Percentiles rank a stretch among this genome's conserved stretches.
Conservation (phyloP, 2,797 vertebrate species). For the Steatocranus sp. region DNA sequence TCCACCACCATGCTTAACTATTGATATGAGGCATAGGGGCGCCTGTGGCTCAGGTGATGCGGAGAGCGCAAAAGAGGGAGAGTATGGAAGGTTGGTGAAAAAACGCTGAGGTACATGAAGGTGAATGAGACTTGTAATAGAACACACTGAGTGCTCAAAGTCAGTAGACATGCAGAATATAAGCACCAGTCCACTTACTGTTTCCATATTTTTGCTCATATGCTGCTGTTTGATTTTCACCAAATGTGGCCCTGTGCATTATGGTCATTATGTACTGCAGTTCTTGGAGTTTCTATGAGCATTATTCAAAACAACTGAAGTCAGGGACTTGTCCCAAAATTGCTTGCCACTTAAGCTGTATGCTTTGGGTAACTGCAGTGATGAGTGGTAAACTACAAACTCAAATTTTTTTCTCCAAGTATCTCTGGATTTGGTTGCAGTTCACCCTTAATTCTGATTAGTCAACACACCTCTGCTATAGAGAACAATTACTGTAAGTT, state of each 20-base stretch:
- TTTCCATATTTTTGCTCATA: not conserved
- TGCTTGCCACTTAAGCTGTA: not conserved
- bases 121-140: not conserved
- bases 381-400: not conserved
- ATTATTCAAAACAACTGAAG: not conserved
- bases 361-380: not conserved
- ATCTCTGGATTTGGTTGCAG: not conserved
- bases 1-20: not conserved
- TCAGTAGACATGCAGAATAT: not conserved
- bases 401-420: accelerated
- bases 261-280: not conserved
- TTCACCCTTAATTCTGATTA: not conserved
- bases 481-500: not conserved
- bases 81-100: not conserved
- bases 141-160: not conserved
- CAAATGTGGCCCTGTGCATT: not conserved
- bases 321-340: not conserved
- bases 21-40: not conserved
- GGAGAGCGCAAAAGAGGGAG: accelerated
- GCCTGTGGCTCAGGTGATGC: not conserved
- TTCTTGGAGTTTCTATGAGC: not conserved
- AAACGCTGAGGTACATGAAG: not conserved
- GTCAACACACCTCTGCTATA: not conserved
- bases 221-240: not conserved
- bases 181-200: not conserved